phyloP scores from a whole-genome alignment of 2,113 vertebrate genomes.

The Nerophis ophidion region DNA sequence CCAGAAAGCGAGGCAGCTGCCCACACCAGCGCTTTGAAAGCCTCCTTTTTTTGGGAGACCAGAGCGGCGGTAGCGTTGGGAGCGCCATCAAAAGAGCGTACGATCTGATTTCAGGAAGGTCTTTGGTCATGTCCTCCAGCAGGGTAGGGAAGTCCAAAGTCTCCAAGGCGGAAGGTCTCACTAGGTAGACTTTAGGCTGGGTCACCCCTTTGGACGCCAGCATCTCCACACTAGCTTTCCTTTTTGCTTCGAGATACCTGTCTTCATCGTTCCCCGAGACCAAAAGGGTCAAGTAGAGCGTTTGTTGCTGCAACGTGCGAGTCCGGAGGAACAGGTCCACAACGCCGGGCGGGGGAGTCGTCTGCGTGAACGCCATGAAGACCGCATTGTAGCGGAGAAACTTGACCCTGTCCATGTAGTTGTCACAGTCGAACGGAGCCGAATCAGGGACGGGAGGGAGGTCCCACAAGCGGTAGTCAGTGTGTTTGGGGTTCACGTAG shows the following conservation, averaged over 20 bases:
- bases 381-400: conserved; percentile 60
- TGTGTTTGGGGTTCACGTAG: conserved; percentile 58
- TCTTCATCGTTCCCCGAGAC: conserved; percentile 42
- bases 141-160: conserved; percentile 57
- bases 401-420: conserved; percentile 56
- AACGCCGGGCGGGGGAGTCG: conserved; percentile 28
- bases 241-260: conserved; percentile 47
- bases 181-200: conserved; percentile 56
- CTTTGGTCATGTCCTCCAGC: conserved; percentile 52
- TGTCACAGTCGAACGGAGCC: conserved; percentile 46
- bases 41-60: conserved; percentile 62
- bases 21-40: conserved; percentile 66
- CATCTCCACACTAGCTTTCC: conserved; percentile 43
- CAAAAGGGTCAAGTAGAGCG: conserved; percentile 58
- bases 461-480: conserved; percentile 69
- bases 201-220: conserved; percentile 54
- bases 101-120: conserved; percentile 65
- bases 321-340: conserved; percentile 54
- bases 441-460: conserved; percentile 44
- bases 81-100: conserved; percentile 63
- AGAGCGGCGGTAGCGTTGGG: conserved; percentile 48
- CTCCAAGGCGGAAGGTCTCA: conserved; percentile 52
- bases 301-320: conserved; percentile 49
- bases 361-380: conserved; percentile 56
- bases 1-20: conserved; percentile 68